Evolutionary conservation across 2,113 vertebrate genomes (phyloP), one percentile per base, ranked within the genome.

Genomic region (Perca flavescens): DNA sequence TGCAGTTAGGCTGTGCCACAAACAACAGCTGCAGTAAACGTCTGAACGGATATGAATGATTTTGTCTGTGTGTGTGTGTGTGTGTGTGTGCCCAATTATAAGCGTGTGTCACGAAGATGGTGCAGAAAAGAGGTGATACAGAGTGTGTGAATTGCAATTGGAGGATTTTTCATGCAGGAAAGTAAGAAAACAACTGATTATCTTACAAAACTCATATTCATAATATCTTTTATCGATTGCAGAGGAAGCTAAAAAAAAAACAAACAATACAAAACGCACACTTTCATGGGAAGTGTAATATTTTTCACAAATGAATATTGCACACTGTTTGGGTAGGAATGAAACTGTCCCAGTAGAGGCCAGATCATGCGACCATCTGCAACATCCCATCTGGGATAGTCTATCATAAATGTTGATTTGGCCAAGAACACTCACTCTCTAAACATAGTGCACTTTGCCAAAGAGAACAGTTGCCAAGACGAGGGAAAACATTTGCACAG

Each of bases 21-120:
- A 94, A 93, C 91, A 93, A 93, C 93, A 91, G 90, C 93, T 94
- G 90, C 92, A 90, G 89, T 92, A 91, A 93, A 92, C 50, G 91
- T 93, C 89, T 87, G 80, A 91, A 74, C 36, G 49, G 75, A 88
- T 87, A 84, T 91, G 89, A 93, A 72, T 87, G 82, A 90, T 86
- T 87, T 53, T 49, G 74, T 80, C 25, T 28, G 28, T 58, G 71
- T 12, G 0, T 46, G 87, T 12, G 46, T n/a, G n/a, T 16, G 75
- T 28, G 16, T 16, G 36, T 61, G 12, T 28, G 21, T 53, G 19
- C 52, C 67, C 70, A 78, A 79, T 87, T 70, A 89, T 25, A 60
- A 13, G 31, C 2, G 28, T 64, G 74, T 81, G 69, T 6, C 47
- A 46, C 21, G 15, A 12, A 56, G 28, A 72, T n/a, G 57, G 16